A percentile compares a stretch with the other conserved stretches of the same genome.
These are phyloP conservation scores for Furcifer pardalis DNA, from an alignment of 2,797 vertebrate genomes.

Conservation along the genomic window DNA sequence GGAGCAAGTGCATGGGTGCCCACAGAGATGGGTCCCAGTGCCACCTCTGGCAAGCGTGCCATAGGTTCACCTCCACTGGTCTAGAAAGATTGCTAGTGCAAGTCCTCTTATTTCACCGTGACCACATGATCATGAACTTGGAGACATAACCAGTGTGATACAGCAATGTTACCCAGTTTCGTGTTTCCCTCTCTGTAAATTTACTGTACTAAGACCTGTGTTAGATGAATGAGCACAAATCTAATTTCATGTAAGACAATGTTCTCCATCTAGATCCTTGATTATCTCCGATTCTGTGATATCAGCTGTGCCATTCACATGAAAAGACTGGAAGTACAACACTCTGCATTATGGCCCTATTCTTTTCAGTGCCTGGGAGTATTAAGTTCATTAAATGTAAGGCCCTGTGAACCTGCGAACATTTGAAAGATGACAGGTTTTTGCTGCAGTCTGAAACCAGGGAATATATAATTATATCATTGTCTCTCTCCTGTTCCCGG, in stretches of 20 bases:
- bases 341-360: conserved; percentile 1
- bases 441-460: conserved; percentile 60
- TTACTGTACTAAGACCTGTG: not conserved
- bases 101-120: not conserved
- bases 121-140: not conserved
- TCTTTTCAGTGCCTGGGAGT: conserved; percentile 31
- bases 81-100: not conserved
- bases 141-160: not conserved
- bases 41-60: too few species aligned
- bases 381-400: not conserved
- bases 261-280: not conserved
- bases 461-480: conserved; percentile 88
- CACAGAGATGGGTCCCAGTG: too few species aligned
- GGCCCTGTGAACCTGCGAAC: conserved; percentile 46
- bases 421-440: conserved; percentile 59
- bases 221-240: not conserved
- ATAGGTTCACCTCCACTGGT: too few species aligned
- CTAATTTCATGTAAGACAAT: not conserved
- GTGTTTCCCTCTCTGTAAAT: not conserved
- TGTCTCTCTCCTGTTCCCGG: conserved; percentile 84
- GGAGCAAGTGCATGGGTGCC: too few species aligned
- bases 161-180: too few species aligned
- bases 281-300: not conserved
- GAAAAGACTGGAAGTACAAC: not conserved
- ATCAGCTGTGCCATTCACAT: not conserved